A percentile compares a stretch with the other conserved stretches of the same genome.
phyloP scores from a whole-genome alignment of 2,888 invertebrate genomes.

The Charanyca ferruginea region DNA sequence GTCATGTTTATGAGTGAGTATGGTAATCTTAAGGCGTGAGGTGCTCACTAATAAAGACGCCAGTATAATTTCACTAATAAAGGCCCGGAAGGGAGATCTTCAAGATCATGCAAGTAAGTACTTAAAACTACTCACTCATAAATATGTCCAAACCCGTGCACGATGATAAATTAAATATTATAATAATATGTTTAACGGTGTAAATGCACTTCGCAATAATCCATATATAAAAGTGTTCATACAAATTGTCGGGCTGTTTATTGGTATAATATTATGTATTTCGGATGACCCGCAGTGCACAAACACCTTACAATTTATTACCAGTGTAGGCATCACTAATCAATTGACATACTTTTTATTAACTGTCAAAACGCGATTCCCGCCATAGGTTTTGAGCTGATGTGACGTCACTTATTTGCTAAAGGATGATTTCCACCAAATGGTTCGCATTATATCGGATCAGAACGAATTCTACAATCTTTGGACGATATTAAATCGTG shows the following conservation, averaged over 20 bases:
- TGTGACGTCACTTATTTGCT: too few species aligned
- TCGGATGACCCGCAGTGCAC: slow-evolving; percentile 15
- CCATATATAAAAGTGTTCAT: background rate
- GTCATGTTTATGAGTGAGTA: slow-evolving; percentile 20
- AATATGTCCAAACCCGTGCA: slow-evolving; percentile 10
- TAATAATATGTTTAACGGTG: background rate
- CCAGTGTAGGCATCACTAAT: too few species aligned
- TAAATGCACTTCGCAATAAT: slow-evolving; percentile 16
- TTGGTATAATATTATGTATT: too few species aligned
- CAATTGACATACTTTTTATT: too few species aligned
- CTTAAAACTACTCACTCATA: slow-evolving; percentile 15
- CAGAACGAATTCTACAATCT: too few species aligned
- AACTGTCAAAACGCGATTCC: too few species aligned
- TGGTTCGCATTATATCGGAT: too few species aligned
- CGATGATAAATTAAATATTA: background rate
- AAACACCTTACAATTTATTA: background rate
- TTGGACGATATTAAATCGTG: too few species aligned
- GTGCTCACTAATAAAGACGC: background rate
- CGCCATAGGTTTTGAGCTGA: too few species aligned
- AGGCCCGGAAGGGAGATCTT: too few species aligned
- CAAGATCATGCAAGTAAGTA: background rate
- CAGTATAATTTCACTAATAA: background rate
- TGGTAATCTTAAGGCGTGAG: background rate
- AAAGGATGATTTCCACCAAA: too few species aligned
- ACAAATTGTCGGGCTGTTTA: background rate